Base-by-base conservation (phyloP, 2,888 invertebrate genomes). In the Baccha elongata region DNA sequence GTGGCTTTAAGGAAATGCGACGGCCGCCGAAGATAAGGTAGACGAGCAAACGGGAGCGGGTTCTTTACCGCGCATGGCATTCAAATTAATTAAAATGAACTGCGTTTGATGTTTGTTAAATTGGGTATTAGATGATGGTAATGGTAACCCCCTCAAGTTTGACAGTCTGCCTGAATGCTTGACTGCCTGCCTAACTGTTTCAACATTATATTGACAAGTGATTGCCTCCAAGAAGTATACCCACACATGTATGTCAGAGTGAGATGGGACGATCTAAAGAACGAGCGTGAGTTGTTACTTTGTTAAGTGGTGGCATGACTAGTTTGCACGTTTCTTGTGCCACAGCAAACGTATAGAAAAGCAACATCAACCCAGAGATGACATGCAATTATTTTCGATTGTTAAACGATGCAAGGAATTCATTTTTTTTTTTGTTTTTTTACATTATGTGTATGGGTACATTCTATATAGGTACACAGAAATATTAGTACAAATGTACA, bases 61-160 rank as follows among this genome's bases (percentile, higher is more conserved):
- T 32, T 55, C 42, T 8, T 64, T 52, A 48, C 64, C 67, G 78
- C 72, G 68, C 83, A 78, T 83, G 72, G 68, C 62, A 83, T 78
- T 83, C 78, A 83, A 83, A 83, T 78, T 83, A 83, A 83, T 83
- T 83, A 83, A 83, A 83, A 72, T 64, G 64, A 83, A 78, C 83
- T 83, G 83, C 72, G 78, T 83, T 78, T 68, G 72, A 73, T 83
- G 83, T 78, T 78, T 78, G 71, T 72, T 83, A 78, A 83, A 83
- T 83, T 72, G 72, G 83, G 76, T 67, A 67, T 72, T 64, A 72
- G 65, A 64, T 65, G 67, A 35, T 13, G 55, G 8, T 32, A 8
- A 78, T 68, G 78, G 67, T 68, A 44, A 48, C 55, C 60, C 62
- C 55, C 3, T 60, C 50, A 35, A 55, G 29, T 64, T 74, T 80